These are phyloP conservation scores for Zosterops lateralis DNA, from an alignment of 2,113 vertebrate genomes.

Conservation along the genomic window DNA sequence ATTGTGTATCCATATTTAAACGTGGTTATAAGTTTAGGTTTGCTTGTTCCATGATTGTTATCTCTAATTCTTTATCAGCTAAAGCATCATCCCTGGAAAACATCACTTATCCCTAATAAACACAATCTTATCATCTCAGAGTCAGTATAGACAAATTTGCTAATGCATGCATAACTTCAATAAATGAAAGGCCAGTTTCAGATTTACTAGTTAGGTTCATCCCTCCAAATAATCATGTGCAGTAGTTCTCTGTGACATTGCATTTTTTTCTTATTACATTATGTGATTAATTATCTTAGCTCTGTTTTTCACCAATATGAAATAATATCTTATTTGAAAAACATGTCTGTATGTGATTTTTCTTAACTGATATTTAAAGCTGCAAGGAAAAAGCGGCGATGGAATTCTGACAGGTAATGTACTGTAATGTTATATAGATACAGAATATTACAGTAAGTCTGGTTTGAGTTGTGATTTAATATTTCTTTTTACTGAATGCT, in stretches of 20 bases:
- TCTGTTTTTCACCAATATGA: not conserved
- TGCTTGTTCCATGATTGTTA: not conserved
- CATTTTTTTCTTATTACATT: not conserved
- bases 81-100: not conserved
- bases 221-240: not conserved
- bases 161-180: not conserved
- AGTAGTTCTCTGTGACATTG: not conserved
- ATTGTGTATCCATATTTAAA: conserved; percentile 66
- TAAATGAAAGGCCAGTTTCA: not conserved
- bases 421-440: not conserved
- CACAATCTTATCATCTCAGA: not conserved
- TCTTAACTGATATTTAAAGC: conserved; percentile 61
- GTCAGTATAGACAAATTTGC: not conserved
- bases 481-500: not conserved
- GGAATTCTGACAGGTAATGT: conserved; percentile 62
- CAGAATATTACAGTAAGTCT: not conserved
- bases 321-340: not conserved
- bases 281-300: not conserved
- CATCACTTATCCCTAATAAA: not conserved
- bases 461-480: not conserved
- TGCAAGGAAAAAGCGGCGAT: conserved; percentile 48
- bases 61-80: not conserved
- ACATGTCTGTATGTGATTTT: not conserved
- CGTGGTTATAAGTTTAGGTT: not conserved
- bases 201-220: not conserved